These are phyloP conservation scores for Diarsia dahlii DNA, from an alignment of 2,888 invertebrate species.

Conservation along the genomic window DNA sequence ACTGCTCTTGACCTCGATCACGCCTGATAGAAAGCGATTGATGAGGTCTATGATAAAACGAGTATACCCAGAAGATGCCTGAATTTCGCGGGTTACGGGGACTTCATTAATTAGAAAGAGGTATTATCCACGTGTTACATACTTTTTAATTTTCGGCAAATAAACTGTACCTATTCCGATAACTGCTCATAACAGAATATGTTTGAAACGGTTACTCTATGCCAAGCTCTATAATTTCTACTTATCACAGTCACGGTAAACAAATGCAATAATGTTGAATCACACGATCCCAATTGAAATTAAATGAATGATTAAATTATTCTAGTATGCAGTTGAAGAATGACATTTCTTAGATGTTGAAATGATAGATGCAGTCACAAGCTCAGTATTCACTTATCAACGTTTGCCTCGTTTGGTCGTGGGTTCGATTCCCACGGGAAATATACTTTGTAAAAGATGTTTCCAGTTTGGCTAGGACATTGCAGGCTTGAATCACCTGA, in stretches of 20 bases:
- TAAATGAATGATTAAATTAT: constrained; percentile 20
- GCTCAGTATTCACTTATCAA: too few species aligned
- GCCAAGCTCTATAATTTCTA: constrained; percentile 81
- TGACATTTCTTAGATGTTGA: not conserved
- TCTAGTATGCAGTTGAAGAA: constrained; percentile 2
- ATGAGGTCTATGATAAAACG: too few species aligned
- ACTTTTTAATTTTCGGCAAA: not conserved
- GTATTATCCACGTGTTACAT: not conserved
- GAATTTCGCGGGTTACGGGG: too few species aligned
- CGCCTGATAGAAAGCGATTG: too few species aligned
- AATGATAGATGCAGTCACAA: too few species aligned
- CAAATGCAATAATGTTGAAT: constrained; percentile 81
- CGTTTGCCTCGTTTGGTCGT: too few species aligned
- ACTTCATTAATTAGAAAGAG: not conserved
- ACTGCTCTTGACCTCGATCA: too few species aligned
- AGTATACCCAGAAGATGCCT: too few species aligned
- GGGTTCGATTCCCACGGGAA: too few species aligned
- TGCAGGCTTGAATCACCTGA: too few species aligned
- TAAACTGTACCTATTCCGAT: not conserved
- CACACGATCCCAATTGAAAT: constrained; percentile 56
- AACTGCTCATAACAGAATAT: constrained; percentile 28
- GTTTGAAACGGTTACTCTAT: constrained; percentile 69
- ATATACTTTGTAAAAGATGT: too few species aligned
- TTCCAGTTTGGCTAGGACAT: too few species aligned
- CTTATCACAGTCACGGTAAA: constrained; percentile 88